Base-by-base conservation (phyloP, 1,140 invertebrate species). In the Vollenhovia emeryi region DNA sequence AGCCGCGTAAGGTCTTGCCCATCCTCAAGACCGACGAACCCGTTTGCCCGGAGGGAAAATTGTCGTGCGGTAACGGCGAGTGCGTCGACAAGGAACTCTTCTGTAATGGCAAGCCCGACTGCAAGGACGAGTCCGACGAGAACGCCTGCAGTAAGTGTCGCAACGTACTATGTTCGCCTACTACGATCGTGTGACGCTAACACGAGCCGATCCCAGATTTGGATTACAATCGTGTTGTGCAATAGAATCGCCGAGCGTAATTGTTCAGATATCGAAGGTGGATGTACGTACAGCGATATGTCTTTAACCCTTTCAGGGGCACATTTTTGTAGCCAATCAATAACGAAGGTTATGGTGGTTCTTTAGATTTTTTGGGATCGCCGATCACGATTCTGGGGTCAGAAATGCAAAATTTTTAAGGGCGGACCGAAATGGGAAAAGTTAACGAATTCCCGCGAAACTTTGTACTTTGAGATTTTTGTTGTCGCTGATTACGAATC, bases 61-160 rank as follows among this genome's bases (percentile, higher is more conserved):
- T 98, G 33, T 97, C 98, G 57, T 98, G 98, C 93, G 98, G 98
- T 79, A 98, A 97, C 94, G 97, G 97, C 86, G 98, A 98, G 90
- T 98, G 98, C 95, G 96, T 99, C 36, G 97, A 98, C 86, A 98
- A 98, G 94, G 97, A 98, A 91, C 95, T 98, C 43, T 99, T 99
- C 96, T 99, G 98, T 95, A 98, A 99, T 93, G 98, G 98, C 92
- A 98, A 98, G 95, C 95, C 96, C 43, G 98, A 99, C 91, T 99
- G 98, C 95, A 97, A 97, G 91, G 98, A 99, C 94, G 97, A 98
- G 91, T 99, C 98, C 52, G 98, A 99, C 93, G 98, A 99, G 96
- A 98, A 98, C 92, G 98, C 98, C 87, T 99, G 98, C 96, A 97
- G 98, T 99, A 96, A 97, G 98, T 97, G 79, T 69, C 13, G 66